A percentile compares a stretch with the other conserved stretches of the same genome.
These are phyloP conservation scores for Andrena haemorrhoa DNA, from an alignment of 2,888 invertebrate species.

Conservation along the genomic window DNA sequence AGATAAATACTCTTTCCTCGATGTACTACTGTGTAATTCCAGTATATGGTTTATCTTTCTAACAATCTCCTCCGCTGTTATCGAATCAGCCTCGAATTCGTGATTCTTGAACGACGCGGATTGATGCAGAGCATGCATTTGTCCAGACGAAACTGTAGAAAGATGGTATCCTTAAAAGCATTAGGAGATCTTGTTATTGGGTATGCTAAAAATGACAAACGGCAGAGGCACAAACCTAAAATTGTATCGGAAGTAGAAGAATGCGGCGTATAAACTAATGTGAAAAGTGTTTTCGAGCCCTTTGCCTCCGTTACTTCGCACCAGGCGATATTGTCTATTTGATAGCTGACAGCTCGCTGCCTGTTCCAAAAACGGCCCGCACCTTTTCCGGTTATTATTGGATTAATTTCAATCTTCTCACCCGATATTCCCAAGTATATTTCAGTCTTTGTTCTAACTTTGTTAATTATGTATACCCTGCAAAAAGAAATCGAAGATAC, in stretches of 20 bases:
- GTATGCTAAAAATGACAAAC: neutral
- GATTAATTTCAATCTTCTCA: constrained; percentile 96
- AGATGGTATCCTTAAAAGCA: neutral
- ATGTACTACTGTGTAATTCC: constrained; percentile 92
- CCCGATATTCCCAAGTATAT: constrained; percentile 95
- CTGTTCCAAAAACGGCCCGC: constrained; percentile 86
- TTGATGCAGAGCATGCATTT: constrained; percentile 82
- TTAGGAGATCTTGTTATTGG: neutral
- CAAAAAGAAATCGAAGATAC: constrained; percentile 81
- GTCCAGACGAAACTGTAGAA: constrained; percentile 76
- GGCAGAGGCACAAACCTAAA: constrained; percentile 46
- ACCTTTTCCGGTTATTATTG: constrained; percentile 86
- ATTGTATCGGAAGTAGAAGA: constrained; percentile 70
- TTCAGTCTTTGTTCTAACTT: constrained; percentile 92
- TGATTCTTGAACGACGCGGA: constrained; percentile 92
- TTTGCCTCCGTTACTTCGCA: constrained; percentile 94
- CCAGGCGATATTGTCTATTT: constrained; percentile 94
- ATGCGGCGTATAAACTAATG: constrained; percentile 89
- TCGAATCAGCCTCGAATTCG: constrained; percentile 94
- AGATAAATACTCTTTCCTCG: constrained; percentile 93
- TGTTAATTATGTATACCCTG: constrained; percentile 91
- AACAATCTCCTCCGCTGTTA: constrained; percentile 92
- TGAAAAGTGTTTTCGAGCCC: constrained; percentile 90
- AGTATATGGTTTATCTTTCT: constrained; percentile 95
- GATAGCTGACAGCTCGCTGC: constrained; percentile 93